Evolutionary conservation across 2,888 invertebrate species (phyloP).

Genomic region (Drosophila neotestacea): DNA sequence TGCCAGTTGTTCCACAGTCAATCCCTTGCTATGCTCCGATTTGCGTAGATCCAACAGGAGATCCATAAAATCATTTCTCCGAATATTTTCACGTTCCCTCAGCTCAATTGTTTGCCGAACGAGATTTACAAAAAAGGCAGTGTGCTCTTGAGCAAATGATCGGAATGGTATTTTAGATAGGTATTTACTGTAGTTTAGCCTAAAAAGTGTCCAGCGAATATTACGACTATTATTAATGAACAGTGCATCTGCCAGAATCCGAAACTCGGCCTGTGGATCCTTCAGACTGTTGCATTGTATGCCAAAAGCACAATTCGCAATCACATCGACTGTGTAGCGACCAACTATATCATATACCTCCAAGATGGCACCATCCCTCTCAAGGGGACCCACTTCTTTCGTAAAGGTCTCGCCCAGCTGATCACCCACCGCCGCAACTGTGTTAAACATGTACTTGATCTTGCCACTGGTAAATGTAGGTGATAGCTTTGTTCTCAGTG

Average conservation of each 20-base stretch:
- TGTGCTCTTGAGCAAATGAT: background rate
- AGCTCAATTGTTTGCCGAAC: constrained; percentile 66
- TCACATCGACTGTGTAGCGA: constrained; percentile 86
- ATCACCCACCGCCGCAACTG: constrained; percentile 77
- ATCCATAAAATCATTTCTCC: constrained; percentile 76
- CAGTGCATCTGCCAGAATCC: constrained; percentile 58
- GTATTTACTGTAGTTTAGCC: constrained; percentile 34
- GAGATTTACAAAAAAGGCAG: constrained; percentile 62
- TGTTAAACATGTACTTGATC: constrained; percentile 85
- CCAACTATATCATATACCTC: constrained; percentile 85
- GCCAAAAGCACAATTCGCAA: constrained; percentile 86
- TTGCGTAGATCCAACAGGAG: constrained; percentile 72
- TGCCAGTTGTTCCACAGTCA: constrained; percentile 85
- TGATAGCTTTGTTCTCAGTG: constrained; percentile 84
- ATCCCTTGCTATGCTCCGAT: constrained; percentile 47
- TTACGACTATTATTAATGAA: background rate
- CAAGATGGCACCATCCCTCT: constrained; percentile 40
- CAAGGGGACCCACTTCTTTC: background rate
- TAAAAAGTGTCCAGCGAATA: constrained; percentile 64
- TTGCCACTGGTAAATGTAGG: constrained; percentile 86
- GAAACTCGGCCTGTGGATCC: constrained; percentile 83
- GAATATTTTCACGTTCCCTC: constrained; percentile 64
- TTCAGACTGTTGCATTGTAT: constrained; percentile 85
- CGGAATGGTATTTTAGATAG: constrained; percentile 16
- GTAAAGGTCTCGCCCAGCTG: constrained; percentile 54